Evolutionary conservation across 2,888 invertebrate species (phyloP).

Genomic region (Amblyjoppa proteus): DNA sequence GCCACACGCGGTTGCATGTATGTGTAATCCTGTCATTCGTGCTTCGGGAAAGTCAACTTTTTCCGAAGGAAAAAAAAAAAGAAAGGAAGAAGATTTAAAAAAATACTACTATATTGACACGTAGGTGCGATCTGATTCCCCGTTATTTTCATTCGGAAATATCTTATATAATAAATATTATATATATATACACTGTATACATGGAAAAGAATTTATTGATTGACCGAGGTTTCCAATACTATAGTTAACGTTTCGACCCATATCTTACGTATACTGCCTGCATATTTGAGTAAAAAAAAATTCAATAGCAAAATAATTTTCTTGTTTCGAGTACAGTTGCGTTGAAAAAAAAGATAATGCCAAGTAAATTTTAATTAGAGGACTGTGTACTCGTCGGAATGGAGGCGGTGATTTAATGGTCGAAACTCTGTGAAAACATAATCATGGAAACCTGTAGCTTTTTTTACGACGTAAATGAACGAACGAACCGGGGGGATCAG

Average conservation of each 20-base stretch:
- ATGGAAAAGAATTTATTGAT: constrained; percentile 49
- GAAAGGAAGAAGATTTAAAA: neutral
- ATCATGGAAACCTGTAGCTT: constrained; percentile 68
- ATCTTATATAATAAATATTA: constrained; percentile 47
- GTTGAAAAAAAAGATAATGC: constrained; percentile 15
- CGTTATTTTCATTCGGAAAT: constrained; percentile 59
- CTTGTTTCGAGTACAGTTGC: constrained; percentile 18
- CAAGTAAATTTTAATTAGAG: constrained; percentile 8
- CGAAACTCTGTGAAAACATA: constrained; percentile 61
- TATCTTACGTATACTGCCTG: constrained; percentile 52
- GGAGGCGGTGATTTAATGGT: constrained; percentile 41
- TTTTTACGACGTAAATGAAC: constrained; percentile 57
- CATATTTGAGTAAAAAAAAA: constrained; percentile 13
- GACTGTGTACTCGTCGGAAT: constrained; percentile 40
- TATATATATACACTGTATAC: constrained; percentile 36
- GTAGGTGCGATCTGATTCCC: constrained; percentile 48
- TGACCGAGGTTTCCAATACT: constrained; percentile 52
- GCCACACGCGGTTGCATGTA: constrained; percentile 28
- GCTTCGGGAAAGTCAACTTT: constrained; percentile 43
- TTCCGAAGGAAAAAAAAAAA: constrained; percentile 24
- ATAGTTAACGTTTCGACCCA: constrained; percentile 57
- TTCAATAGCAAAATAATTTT: constrained; percentile 26
- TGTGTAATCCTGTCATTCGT: constrained; percentile 44
- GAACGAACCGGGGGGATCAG: constrained; percentile 30
- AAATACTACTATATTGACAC: constrained; percentile 30